phyloP scores from a whole-genome alignment of 2,797 vertebrate genomes.

The Diglossa cyanea region DNA sequence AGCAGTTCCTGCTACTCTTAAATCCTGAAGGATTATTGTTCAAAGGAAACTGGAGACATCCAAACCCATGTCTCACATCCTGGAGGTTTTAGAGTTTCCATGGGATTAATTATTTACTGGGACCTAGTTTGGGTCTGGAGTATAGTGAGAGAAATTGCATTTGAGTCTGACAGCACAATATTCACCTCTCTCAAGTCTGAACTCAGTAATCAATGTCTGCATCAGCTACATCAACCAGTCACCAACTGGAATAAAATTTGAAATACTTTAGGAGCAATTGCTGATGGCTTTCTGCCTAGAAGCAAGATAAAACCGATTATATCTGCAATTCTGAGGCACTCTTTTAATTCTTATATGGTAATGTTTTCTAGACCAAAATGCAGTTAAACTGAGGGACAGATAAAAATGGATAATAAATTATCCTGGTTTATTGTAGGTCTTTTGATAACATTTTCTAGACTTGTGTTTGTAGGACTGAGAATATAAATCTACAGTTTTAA shows the following conservation, averaged over 20 bases:
- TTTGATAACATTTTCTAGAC: not conserved
- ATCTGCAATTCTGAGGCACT: not conserved
- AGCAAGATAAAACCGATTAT: not conserved
- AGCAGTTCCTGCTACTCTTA: not conserved
- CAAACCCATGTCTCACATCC: not conserved
- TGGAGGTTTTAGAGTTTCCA: not conserved
- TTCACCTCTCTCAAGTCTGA: not conserved
- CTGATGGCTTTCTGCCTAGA: not conserved
- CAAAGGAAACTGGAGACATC: not conserved
- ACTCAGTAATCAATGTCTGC: rapidly evolving
- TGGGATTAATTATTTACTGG: not conserved
- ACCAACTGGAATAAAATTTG: not conserved
- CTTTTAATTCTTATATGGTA: not conserved
- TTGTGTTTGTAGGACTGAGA: not conserved
- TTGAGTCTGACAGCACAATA: not conserved
- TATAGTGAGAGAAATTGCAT: not conserved
- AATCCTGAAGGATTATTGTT: not conserved
- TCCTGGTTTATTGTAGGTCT: not conserved
- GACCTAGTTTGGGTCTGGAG: not conserved
- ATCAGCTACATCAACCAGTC: not conserved
- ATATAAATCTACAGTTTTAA: slow-evolving; percentile 10
- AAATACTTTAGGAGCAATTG: not conserved
- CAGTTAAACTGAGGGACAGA: not conserved
- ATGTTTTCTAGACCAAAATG: not conserved
- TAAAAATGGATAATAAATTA: not conserved